phyloP scores from a whole-genome alignment of 2,888 invertebrate genomes.

The Exephanes ischioxanthus region DNA sequence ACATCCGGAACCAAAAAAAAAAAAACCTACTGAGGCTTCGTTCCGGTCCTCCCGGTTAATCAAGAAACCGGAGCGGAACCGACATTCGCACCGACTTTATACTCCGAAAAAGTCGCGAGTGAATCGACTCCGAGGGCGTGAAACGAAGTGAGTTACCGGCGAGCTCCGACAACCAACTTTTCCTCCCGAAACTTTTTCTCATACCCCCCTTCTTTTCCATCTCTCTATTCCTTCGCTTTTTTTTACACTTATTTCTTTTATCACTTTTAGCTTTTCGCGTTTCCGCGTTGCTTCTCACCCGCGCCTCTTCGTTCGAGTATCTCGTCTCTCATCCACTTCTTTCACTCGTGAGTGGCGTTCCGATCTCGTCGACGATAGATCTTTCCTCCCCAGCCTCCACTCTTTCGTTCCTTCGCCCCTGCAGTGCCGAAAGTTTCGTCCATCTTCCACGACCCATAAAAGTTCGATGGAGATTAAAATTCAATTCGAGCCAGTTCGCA shows the following conservation, averaged over 20 bases:
- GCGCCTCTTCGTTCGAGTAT: not conserved
- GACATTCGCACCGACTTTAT: not conserved
- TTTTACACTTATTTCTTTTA: conserved; percentile 52
- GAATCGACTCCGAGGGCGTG: conserved; percentile 55
- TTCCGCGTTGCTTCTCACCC: conserved; percentile 11
- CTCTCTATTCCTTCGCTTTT: conserved; percentile 35
- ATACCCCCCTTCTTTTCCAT: not conserved
- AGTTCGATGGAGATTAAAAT: conserved; percentile 32
- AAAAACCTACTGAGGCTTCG: conserved; percentile 14
- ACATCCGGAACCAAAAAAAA: conserved; percentile 27
- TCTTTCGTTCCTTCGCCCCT: not conserved
- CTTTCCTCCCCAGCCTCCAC: not conserved
- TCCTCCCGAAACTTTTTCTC: conserved; percentile 12
- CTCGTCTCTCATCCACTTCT: conserved; percentile 40
- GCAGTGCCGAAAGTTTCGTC: not conserved
- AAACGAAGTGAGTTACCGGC: conserved; percentile 52
- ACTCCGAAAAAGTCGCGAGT: conserved; percentile 29
- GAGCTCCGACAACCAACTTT: conserved; percentile 45
- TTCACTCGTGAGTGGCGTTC: not conserved
- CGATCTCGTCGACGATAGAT: conserved; percentile 28
- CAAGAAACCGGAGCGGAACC: conserved; percentile 42
- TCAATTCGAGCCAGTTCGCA: not conserved
- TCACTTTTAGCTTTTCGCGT: conserved; percentile 22
- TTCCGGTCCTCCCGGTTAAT: conserved; percentile 43
- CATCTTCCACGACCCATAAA: not conserved